Percentiles rank a stretch among this genome's conserved stretches.
Conservation (phyloP, 2,113 vertebrate species). For the Ivindomyrus marchei region DNA sequence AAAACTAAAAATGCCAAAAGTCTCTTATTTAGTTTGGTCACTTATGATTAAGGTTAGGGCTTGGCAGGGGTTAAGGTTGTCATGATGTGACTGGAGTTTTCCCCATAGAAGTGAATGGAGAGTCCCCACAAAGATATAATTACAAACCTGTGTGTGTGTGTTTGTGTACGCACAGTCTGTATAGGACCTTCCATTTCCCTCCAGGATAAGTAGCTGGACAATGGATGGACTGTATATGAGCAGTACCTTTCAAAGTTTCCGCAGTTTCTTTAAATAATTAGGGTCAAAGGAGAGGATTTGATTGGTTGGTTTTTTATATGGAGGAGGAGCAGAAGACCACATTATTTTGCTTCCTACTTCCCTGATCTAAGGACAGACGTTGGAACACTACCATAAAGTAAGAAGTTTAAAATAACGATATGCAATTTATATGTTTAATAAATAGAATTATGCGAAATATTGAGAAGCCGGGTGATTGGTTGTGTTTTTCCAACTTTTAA, state of each 20-base stretch:
- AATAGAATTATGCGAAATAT: not conserved
- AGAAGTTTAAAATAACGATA: not conserved
- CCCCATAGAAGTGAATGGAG: too few relatives aligned
- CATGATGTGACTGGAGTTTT: too few relatives aligned
- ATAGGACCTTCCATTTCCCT: not conserved
- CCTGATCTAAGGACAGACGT: not conserved
- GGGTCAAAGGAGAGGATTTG: not conserved
- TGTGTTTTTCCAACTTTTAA: not conserved
- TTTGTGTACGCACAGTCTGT: not conserved
- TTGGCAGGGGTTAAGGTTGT: too few relatives aligned
- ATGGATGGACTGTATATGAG: not conserved
- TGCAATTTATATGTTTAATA: not conserved
- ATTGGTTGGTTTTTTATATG: not conserved
- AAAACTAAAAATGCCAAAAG: too few relatives aligned
- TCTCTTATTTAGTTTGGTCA: too few relatives aligned
- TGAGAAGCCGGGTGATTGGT: not conserved
- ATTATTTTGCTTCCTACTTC: slow-evolving; percentile 13
- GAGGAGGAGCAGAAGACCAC: not conserved
- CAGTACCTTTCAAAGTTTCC: not conserved
- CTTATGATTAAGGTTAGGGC: too few relatives aligned
- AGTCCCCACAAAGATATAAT: too few relatives aligned
- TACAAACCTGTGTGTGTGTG: not conserved
- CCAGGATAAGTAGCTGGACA: not conserved
- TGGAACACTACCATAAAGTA: not conserved
- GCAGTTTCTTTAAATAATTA: not conserved